Base-by-base conservation (phyloP, 2,797 vertebrate genomes). In the Amblyraja radiata region DNA sequence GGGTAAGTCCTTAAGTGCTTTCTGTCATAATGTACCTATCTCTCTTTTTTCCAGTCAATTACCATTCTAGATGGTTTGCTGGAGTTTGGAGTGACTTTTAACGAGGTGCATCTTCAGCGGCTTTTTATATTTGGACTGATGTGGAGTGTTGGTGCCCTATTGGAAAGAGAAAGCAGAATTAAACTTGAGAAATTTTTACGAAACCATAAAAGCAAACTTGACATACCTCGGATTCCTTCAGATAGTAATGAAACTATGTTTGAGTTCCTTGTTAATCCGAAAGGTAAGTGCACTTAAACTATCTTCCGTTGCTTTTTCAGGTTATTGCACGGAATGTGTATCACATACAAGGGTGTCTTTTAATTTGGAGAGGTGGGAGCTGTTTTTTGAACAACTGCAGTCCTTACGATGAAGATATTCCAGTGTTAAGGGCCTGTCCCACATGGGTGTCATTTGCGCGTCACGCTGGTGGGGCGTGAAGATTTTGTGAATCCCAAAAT, bases 121-220 rank as follows among this genome's bases (percentile, higher is more conserved):
- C 93, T 97, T 81, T 97, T 97, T 94, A 95, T 93, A 61, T 97
- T 97, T 93, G 95, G 95, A 93, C 74, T 97, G 0, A 97, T 97
- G 96, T 97, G 97, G 96, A 97, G 96, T 94, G 95, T 97, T 93
- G 97, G 97, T 79, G 96, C 96, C 65, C 96, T 96, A 93, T 93
- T 97, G 93, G 96, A 97, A 93, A 0, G 96, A 83, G 96, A 97
- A 0, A 94, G 93, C 93, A 94, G 96, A 94, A 95, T 95, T 10
- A 97, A 96, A 90, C 95, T 97, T 83, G 96, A 97, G 94, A 90
- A 86, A 39, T 97, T 96, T 94, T 93, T 97, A 25, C 95, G 95
- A 93, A 86, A 1, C 54, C 96, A 96, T 2, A 92, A 93, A 79
- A 95, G 94, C 79, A 95, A 95, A 93, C 93, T 97, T 94, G 94